Evolutionary conservation across 2,888 invertebrate genomes (phyloP).

Genomic region (Patella ulyssiponensis): DNA sequence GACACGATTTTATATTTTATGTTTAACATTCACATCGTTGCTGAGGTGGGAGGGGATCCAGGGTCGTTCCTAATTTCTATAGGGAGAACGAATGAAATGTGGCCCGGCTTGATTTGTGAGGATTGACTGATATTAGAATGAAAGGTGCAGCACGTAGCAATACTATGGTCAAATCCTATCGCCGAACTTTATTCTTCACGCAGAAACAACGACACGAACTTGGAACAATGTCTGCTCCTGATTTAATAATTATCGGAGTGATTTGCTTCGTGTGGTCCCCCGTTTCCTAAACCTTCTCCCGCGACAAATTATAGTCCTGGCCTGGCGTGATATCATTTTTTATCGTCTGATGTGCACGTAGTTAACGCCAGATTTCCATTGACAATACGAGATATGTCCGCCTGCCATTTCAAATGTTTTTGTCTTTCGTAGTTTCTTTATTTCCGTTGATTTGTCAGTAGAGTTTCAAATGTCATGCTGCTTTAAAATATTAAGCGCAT

Average conservation of each 20-base stretch:
- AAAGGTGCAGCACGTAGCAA: slow-evolving; percentile 8
- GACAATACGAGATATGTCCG: slow-evolving; percentile 3
- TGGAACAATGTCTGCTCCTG: background rate
- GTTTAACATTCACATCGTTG: background rate
- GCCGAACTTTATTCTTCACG: background rate
- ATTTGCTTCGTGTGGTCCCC: background rate
- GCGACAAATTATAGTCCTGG: background rate
- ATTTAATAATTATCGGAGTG: background rate
- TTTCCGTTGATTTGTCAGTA: background rate
- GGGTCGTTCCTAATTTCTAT: background rate
- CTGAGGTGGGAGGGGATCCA: background rate
- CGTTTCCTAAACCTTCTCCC: background rate
- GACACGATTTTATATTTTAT: background rate
- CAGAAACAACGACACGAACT: background rate
- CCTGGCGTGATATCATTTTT: background rate
- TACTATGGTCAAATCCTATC: slow-evolving; percentile 1
- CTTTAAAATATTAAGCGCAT: background rate
- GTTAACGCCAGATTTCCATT: background rate
- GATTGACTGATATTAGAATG: background rate
- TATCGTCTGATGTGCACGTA: background rate
- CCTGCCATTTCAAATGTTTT: background rate
- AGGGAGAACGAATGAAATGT: background rate
- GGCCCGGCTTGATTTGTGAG: background rate
- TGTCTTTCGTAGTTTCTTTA: background rate
- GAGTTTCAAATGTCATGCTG: background rate